phyloP scores from a whole-genome alignment of 1,140 invertebrate species.

The Chironomus striatipennis region DNA sequence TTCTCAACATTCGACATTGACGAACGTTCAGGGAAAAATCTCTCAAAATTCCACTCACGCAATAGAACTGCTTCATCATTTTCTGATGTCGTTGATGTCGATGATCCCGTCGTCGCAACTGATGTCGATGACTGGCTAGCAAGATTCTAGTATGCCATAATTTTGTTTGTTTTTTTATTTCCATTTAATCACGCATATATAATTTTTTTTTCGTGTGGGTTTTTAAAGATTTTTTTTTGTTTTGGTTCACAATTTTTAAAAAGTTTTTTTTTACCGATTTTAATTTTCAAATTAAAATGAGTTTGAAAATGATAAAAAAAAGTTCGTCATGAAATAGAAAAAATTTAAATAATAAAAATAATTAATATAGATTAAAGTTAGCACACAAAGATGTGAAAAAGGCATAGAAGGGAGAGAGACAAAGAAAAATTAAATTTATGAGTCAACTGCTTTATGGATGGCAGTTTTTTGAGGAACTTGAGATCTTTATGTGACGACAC shows the following conservation, averaged over 20 bases:
- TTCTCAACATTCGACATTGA: constrained; percentile 39
- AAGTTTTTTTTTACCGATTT: too few relatives aligned
- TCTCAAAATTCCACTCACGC: constrained; percentile 74
- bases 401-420: too few relatives aligned
- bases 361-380: constrained; percentile 24
- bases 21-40: constrained; percentile 57
- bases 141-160: background rate
- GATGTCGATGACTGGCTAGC: constrained; percentile 8
- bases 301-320: too few relatives aligned
- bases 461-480: too few relatives aligned
- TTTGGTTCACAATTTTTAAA: background rate
- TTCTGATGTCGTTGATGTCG: constrained; percentile 39
- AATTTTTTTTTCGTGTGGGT: constrained; percentile 27
- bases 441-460: too few relatives aligned
- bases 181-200: constrained; percentile 34
- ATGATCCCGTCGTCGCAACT: constrained; percentile 16
- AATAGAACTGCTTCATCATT: constrained; percentile 62
- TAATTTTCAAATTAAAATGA: too few relatives aligned
- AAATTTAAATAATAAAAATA: constrained; percentile 25
- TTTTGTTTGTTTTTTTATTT: constrained; percentile 37
- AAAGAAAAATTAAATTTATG: too few relatives aligned
- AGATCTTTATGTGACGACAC: too few relatives aligned
- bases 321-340: background rate
- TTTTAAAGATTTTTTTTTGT: constrained; percentile 7
- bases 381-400: background rate